Evolutionary conservation across 1,140 invertebrate species (phyloP), one percentile per base, ranked within the genome.

Genomic region (Neodiprion lecontei): DNA sequence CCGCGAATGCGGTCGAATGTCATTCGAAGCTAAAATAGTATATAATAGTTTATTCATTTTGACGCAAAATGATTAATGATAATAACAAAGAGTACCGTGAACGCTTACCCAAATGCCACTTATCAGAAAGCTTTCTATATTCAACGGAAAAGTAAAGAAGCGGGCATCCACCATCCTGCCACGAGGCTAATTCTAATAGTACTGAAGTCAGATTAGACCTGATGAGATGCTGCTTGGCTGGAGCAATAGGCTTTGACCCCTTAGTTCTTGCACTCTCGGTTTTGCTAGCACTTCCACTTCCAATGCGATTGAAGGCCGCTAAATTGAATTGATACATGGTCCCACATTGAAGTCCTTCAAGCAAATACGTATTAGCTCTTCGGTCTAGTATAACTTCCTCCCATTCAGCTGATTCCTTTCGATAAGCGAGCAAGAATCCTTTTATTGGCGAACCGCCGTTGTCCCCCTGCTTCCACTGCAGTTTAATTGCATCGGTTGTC

Each of bases 141-240:
- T 92, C 91, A 1, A 94, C 89, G 70, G 91, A 91, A 78, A 91
- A 93, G 77, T 90, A 91, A 10, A 89, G 81, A 67, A 94, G 89
- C 1, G 92, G 90, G 79, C 93, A 94, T 0, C 92, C 92, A 7
- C 91, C 91, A 73, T 92, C 91, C 75, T 90, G 88, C 93, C 93
- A 94, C 0, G 91, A 88, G 1, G 88, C 88, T 67, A 94, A 82
- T 77, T 93, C 91, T 50, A 94, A 81, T 11, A 89, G 84, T 12
- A 92, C 89, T 9, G 90, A 91, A 3, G 93, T 93, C 21, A 90
- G 88, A 80, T 94, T 94, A 1, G 89, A 82, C 23, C 87, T 86
- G 53, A 93, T 86, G 47, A 91, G 86, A 67, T 89, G 87, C 10
- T 89, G 82, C 67, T 88, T 87, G 1, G 84, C 72, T 0, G 91